Base-by-base conservation (phyloP, 2,888 invertebrate species). In the Synergus umbraculus region DNA sequence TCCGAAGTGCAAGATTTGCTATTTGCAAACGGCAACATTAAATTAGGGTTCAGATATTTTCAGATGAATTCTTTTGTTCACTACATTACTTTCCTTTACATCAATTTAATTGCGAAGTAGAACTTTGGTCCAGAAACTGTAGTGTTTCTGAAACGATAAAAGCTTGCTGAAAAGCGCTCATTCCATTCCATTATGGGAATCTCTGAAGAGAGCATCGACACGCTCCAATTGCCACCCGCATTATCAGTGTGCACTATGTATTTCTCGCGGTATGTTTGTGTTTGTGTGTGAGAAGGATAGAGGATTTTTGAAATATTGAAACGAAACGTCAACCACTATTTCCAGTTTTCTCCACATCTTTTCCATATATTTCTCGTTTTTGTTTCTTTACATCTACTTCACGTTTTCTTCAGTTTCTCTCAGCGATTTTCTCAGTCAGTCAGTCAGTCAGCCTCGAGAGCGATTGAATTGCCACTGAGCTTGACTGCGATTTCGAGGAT, bases 251-350 rank as follows among this genome's bases (percentile, higher is more conserved):
- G 77, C 69, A 76, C 76, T 67, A 64, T 78, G 76, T 73, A 78
- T 77, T 84, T 82, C 54, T 79, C 63, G 66, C 49, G 66, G 43
- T 37, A 69, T 77, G 77, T 81, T 73, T 78, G 76, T 66, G 58
- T 77, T 82, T 76, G 80, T 77, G 79, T 77, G 82, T 80, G 76
- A 80, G 82, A 78, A 80, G 85, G 82, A 82, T 80, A 77, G 81
- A 79, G 84, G 85, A 86, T 87, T 87, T 46, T 85, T 88, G 88
- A 89, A 90, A 90, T 90, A 90, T 90, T 90, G 88, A 89, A 90
- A 88, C 84, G 87, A 85, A 83, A 88, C 85, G 85, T 86, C 85
- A 79, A 67, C 73, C 84, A 81, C 80, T 80, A 80, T 83, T 82
- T 82, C 77, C 77, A 81, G 81, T 78, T 81, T 81, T 81, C 83